These are phyloP conservation scores for Plectropomus leopardus DNA, from an alignment of 2,113 vertebrate species.

Conservation along the genomic window DNA sequence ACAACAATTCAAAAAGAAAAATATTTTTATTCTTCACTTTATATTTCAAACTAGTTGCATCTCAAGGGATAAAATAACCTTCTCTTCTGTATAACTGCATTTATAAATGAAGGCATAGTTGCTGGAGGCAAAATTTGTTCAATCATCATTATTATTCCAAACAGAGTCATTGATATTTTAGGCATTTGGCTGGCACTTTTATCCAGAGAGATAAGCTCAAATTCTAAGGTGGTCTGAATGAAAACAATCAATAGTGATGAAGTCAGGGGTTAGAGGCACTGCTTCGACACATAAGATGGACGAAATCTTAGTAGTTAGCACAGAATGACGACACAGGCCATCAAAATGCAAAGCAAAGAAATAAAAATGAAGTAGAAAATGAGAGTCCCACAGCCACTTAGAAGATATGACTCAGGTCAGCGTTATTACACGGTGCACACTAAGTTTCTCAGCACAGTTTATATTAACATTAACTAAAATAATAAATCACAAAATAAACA, in stretches of 20 bases:
- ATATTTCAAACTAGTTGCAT: not conserved
- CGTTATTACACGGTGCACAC: not conserved
- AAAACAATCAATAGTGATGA: conserved; percentile 12
- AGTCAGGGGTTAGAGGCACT: not conserved
- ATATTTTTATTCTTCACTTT: too few relatives aligned
- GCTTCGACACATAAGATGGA: not conserved
- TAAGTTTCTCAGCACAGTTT: not conserved
- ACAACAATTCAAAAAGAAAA: too few relatives aligned
- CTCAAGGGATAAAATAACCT: not conserved
- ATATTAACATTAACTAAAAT: not conserved
- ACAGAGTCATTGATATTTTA: conserved; percentile 31
- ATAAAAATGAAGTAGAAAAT: not conserved
- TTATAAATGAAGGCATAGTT: not conserved
- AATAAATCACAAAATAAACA: not conserved
- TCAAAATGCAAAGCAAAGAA: not conserved
- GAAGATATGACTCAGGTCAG: not conserved
- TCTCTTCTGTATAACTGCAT: not conserved
- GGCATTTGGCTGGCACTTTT: not conserved
- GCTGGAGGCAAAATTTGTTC: not conserved
- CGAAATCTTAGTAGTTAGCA: not conserved
- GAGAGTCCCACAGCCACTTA: not conserved
- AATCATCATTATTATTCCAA: conserved; percentile 33
- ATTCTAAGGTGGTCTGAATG: not conserved
- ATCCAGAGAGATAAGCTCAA: not conserved
- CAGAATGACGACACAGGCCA: too few relatives aligned